Conservation (phyloP, 2,797 vertebrate species). For the Vireo griseus region DNA sequence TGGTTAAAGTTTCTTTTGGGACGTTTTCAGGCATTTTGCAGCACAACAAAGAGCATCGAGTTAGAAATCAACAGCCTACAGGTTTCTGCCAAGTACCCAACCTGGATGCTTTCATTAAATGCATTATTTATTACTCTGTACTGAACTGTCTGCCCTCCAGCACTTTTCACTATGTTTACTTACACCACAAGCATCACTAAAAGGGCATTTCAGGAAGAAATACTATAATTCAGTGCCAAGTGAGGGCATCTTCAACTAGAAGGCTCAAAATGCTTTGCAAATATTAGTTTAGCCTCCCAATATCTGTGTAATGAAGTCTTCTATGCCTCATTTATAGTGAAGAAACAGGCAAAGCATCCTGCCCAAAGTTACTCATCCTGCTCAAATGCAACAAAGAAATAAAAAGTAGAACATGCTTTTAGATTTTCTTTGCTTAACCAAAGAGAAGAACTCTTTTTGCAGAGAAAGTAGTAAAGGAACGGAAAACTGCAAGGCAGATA, state of each 20-base stretch:
- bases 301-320: not conserved
- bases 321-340: not conserved
- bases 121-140: not conserved
- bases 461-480: not conserved
- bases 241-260: not conserved
- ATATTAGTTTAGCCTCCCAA: not conserved
- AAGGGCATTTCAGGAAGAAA: not conserved
- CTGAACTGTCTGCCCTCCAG: not conserved
- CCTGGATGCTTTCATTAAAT: not conserved
- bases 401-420: not conserved
- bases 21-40: slow-evolving; percentile 3
- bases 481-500: not conserved
- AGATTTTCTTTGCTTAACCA: not conserved
- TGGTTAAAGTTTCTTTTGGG: slow-evolving; percentile 9
- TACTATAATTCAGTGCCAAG: not conserved
- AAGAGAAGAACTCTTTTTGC: not conserved
- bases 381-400: not conserved
- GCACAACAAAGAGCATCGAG: not conserved
- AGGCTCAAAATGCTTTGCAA: not conserved
- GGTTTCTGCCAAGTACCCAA: not conserved
- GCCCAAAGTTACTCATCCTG: not conserved
- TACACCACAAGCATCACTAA: not conserved
- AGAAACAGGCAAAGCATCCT: not conserved
- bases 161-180: not conserved
- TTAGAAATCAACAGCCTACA: not conserved